These are phyloP conservation scores for Sebastes cheni DNA, from an alignment of 2,797 vertebrate genomes.

Conservation along the genomic window DNA sequence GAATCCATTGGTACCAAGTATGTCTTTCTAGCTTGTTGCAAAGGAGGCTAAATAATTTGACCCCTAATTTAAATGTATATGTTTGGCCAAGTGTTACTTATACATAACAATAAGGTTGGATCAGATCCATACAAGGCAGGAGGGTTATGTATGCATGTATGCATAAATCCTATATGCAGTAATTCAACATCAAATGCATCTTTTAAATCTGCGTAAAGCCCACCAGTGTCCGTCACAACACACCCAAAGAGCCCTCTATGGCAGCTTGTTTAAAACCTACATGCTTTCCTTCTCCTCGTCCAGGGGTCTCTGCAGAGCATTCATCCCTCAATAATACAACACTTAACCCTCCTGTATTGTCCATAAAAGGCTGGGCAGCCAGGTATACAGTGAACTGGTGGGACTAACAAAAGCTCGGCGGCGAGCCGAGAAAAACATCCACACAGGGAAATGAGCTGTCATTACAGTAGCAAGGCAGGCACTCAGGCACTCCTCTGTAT, in stretches of 20 bases:
- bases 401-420: conserved; percentile 68
- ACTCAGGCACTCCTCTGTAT: conserved; percentile 58
- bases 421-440: conserved; percentile 69
- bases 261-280: conserved; percentile 62
- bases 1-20: too few relatives aligned
- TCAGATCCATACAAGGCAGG: neutral
- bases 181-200: conserved; percentile 56
- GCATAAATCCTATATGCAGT: conserved; percentile 28
- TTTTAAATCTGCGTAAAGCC: conserved; percentile 56
- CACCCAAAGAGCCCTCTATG: conserved; percentile 64
- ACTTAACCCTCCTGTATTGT: conserved; percentile 72
- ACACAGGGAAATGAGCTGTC: conserved; percentile 79
- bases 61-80: neutral
- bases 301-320: conserved; percentile 52
- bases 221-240: conserved; percentile 56
- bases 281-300: conserved; percentile 54
- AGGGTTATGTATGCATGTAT: conserved; percentile 16
- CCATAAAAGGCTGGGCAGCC: conserved; percentile 71
- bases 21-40: accelerated
- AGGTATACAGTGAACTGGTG: conserved; percentile 70
- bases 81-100: neutral
- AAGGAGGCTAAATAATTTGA: too few relatives aligned
- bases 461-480: conserved; percentile 66
- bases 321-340: conserved; percentile 79
- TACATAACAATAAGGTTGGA: neutral